A percentile compares a stretch with the other conserved stretches of the same genome.
phyloP scores from a whole-genome alignment of 2,888 invertebrate genomes.

The Cosmorhoe ocellata region DNA sequence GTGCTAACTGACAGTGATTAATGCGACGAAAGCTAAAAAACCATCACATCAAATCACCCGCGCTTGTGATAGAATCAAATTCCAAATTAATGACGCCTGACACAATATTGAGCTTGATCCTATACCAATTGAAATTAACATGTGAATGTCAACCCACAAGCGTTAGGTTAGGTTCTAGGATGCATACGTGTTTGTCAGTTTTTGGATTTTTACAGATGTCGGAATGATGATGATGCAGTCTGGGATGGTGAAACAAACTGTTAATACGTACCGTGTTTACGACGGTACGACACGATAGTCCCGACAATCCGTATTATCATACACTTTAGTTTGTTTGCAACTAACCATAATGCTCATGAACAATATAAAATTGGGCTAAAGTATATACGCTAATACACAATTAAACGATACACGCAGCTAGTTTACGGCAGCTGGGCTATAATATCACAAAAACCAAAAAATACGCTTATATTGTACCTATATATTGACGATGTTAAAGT shows the following conservation, averaged over 20 bases:
- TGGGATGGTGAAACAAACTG: conserved; percentile 96
- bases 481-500: conserved; percentile 37
- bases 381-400: conserved; percentile 74
- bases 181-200: conserved; percentile 77
- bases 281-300: conserved; percentile 89
- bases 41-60: conserved; percentile 68
- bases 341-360: conserved; percentile 74
- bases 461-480: conserved; percentile 48
- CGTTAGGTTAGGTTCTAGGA: conserved; percentile 54
- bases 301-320: conserved; percentile 69
- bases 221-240: conserved; percentile 98
- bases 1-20: conserved; percentile 72
- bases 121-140: conserved; percentile 50
- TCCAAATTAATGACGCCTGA: conserved; percentile 33
- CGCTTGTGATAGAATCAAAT: conserved; percentile 63
- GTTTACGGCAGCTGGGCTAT: conserved; percentile 72
- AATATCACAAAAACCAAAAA: conserved; percentile 61
- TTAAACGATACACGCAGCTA: conserved; percentile 74
- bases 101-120: conserved; percentile 48
- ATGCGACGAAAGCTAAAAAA: conserved; percentile 56
- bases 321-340: conserved; percentile 79
- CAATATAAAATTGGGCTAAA: conserved; percentile 65
- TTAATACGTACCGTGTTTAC: conserved; percentile 89
- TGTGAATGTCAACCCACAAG: conserved; percentile 40
- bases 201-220: conserved; percentile 94